Evolutionary conservation across 2,888 invertebrate species (phyloP), one percentile per base, ranked within the genome.

Genomic region (Hypena proboscidalis): DNA sequence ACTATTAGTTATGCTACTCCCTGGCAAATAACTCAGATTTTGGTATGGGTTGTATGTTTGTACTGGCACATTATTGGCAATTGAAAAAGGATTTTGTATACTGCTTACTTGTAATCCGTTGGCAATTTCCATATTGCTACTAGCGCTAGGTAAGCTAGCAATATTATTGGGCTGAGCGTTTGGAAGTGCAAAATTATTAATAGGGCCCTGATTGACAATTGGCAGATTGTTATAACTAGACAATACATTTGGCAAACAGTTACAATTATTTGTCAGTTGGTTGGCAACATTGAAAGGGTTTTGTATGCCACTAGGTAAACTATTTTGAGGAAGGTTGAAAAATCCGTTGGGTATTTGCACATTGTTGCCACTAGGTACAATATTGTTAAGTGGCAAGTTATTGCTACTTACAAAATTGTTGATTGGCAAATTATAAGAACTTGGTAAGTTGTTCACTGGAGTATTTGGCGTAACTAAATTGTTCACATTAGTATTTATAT

Each of bases 321-420:
- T 17, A 14, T 39, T 39, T 17, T 21, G 36, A 0, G 10, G 8
- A 5, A 17, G 10, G 11, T 25, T 38, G 13, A 36, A 13, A n/a
- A 47, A 25, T n/a, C 26, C 4, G 14, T 26, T 26, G 4, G 38
- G 38, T 5, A 45, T 29, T 7, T n/a, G n/a, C n/a, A 21, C 29
- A 47, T 32, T 27, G 25, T 15, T 26, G 22, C 25, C 32, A 25
- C 41, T 40, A 11, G 35, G 36, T 3, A 43, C 23, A 27, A 53
- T 40, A 37, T 58, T 65, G 6, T 37, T 56, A 1, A 22, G 6
- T 19, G 45, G 42, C 5, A 59, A 23, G 36, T 52, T 22, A 8
- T 37, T 10, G 7, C 3, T 4, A 29, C 21, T 8, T 43, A 46
- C 43, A 10, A 57, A 41, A 19, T 51, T 55, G 10, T 36, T 26